A percentile compares a stretch with the other conserved stretches of the same genome.
These are phyloP conservation scores for Meteorus sp. DNA, from an alignment of 1,140 invertebrate genomes.

Conservation along the genomic window DNA sequence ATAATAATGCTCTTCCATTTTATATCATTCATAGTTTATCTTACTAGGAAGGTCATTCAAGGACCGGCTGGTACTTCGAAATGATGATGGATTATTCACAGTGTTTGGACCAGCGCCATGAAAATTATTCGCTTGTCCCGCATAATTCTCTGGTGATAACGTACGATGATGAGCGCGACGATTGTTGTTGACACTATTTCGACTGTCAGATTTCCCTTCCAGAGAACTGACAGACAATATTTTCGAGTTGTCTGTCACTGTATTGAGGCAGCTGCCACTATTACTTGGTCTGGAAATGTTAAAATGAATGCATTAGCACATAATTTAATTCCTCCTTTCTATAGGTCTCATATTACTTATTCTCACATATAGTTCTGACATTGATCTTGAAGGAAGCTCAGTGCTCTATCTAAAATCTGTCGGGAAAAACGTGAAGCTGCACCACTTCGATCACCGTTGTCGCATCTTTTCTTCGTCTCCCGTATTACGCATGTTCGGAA, in stretches of 20 bases:
- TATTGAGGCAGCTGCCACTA: conserved; percentile 55
- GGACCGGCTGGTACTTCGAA: conserved; percentile 39
- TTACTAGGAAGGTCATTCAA: conserved; percentile 38
- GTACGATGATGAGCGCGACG: conserved; percentile 41
- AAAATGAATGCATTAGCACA: background rate
- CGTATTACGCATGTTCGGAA: conserved; percentile 63
- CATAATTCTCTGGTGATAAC: conserved; percentile 31
- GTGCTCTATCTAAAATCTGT: conserved; percentile 63
- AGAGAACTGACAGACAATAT: conserved; percentile 33
- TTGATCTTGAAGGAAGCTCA: conserved; percentile 64
- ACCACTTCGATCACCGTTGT: conserved; percentile 55
- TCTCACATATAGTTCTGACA: conserved; percentile 65
- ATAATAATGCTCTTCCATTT: background rate
- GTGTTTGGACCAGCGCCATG: conserved; percentile 36
- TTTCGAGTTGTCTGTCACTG: conserved; percentile 29
- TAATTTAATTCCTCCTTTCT: background rate
- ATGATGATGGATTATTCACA: conserved; percentile 33
- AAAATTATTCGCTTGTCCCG: conserved; percentile 37
- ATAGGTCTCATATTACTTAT: background rate
- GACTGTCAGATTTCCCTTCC: conserved; percentile 35
- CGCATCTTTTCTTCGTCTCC: conserved; percentile 60
- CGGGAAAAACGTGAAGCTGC: conserved; percentile 58
- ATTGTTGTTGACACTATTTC: conserved; percentile 45
- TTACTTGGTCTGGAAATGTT: conserved; percentile 58
- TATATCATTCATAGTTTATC: conserved; percentile 9